Evolutionary conservation across 2,888 invertebrate genomes (phyloP), one percentile per base, ranked within the genome.

Genomic region (Acrobasis repandana): DNA sequence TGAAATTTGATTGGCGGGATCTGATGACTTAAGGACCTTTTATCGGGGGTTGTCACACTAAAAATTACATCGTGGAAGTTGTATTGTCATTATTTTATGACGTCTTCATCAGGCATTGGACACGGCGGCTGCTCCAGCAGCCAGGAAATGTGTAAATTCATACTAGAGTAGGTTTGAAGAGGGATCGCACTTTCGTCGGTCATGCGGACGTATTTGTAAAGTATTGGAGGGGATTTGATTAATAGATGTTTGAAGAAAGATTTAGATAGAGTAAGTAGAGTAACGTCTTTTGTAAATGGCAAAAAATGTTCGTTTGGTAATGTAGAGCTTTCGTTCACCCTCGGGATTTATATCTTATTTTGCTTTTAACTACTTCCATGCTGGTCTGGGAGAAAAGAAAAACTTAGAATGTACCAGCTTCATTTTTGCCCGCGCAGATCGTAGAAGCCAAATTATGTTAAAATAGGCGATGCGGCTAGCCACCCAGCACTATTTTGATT

Each of bases 21-120:
- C 2, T 14, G n/a, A 46, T 51, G 38, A 56, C 61, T 56, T 54
- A 61, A 67, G 63, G 54, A 56, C 62, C 63, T 65, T 71, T 70
- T 66, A 66, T 61, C 67, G 73, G 80, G 86, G 84, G 85, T 73
- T 82, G 80, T 75, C 78, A 68, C 66, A 60, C 68, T 69, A 72
- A 71, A 76, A 79, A 76, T 82, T 73, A 79, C 83, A 71, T 76
- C 71, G 69, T 75, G 80, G 79, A 80, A 81, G 82, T 79, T 76
- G 76, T 79, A 74, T 73, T 77, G 82, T 88, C 84, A 88, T 89
- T 89, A 89, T 82, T 87, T 88, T 87, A 89, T 90, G 90, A 90
- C 73, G 79, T 88, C 88, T 90, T 85, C 83, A 89, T 88, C 80
- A 80, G 61, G 69, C 59, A 73, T 75, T 70, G 74, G 76, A 70